Conservation (phyloP, 2,888 invertebrate genomes). For the Cordilura impudica region DNA sequence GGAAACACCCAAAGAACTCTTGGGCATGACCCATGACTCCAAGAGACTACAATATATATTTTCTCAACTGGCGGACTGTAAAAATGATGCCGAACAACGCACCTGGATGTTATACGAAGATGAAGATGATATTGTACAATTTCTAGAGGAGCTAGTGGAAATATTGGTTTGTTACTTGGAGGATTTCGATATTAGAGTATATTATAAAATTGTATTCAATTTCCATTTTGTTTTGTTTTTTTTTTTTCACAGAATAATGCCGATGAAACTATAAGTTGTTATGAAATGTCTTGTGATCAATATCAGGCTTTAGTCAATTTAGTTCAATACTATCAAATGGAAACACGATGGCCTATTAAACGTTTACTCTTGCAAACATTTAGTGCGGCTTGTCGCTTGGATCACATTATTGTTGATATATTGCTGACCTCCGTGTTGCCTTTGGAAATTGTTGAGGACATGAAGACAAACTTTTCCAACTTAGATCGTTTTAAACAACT, state of each 20-base stretch:
- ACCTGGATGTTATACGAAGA: conserved; percentile 98
- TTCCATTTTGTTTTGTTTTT: not conserved
- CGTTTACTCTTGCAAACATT: conserved; percentile 90
- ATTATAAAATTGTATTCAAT: not conserved
- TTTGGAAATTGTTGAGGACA: conserved; percentile 90
- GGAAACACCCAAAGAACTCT: conserved; percentile 81
- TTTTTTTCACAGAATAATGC: conserved; percentile 88
- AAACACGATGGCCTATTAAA: conserved; percentile 90
- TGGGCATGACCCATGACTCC: conserved; percentile 89
- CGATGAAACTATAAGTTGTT: conserved; percentile 91
- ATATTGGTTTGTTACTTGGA: conserved; percentile 86
- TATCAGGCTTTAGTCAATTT: conserved; percentile 90
- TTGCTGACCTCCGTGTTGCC: conserved; percentile 93
- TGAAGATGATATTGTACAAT: conserved; percentile 91
- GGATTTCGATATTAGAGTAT: not conserved
- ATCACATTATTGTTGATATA: conserved; percentile 88
- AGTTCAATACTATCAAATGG: conserved; percentile 98
- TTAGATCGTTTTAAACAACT: conserved; percentile 90
- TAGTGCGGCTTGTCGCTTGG: conserved; percentile 91
- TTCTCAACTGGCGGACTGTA: conserved; percentile 90
- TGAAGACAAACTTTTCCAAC: conserved; percentile 88
- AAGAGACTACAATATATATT: conserved; percentile 89
- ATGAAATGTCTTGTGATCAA: conserved; percentile 89
- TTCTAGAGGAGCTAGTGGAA: conserved; percentile 88
- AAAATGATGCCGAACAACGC: conserved; percentile 96